Base-by-base conservation (phyloP, 1,140 invertebrate genomes). In the Limonius californicus region DNA sequence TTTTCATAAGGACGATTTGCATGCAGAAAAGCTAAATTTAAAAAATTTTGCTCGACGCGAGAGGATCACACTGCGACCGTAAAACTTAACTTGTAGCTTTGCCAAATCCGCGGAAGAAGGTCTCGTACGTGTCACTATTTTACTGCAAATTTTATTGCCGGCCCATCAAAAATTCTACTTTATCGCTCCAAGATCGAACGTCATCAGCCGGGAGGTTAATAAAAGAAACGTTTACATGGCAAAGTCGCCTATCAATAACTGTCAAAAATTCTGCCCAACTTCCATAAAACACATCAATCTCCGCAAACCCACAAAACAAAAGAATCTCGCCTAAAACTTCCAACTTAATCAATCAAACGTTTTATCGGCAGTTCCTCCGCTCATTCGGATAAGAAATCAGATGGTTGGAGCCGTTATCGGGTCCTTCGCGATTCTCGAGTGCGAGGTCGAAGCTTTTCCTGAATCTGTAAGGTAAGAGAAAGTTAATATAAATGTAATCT, bases 381-480 rank as follows among this genome's bases (percentile, higher is more conserved):
- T 90, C 67, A 91, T 95, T 59, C 80, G 84, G 16, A 89, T 95
- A 43, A 84, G 85, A 50, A 87, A 87, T 63, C 88, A 90, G 69
- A 83, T 86, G 69, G 82, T 93, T 20, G 87, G 86, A 14, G 87
- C 85, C 0, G 80, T 82, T 42, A 87, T 87, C 71, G 87, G 87
- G 62, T 85, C 84, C 6, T 82, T 77, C 0, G 89, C 87, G 2
- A 81, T 85, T 8, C 77, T 95, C 2, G 89, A 94, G 75, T 96
- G 94, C 70, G 85, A 91, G 73, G 86, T 94, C 0, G 93, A 96
- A 77, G 92, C 92, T 0, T 95, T 87, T 74, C 94, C 95, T 0
- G 88, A 91, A 68, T 87, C 91, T 0, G 81, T 94, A 1, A 85
- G 86, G 73, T 76, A 56, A 62, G 19, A 6, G 32, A 16, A 23